Conservation (phyloP, 2,888 invertebrate genomes). For the Euphydryas editha region DNA sequence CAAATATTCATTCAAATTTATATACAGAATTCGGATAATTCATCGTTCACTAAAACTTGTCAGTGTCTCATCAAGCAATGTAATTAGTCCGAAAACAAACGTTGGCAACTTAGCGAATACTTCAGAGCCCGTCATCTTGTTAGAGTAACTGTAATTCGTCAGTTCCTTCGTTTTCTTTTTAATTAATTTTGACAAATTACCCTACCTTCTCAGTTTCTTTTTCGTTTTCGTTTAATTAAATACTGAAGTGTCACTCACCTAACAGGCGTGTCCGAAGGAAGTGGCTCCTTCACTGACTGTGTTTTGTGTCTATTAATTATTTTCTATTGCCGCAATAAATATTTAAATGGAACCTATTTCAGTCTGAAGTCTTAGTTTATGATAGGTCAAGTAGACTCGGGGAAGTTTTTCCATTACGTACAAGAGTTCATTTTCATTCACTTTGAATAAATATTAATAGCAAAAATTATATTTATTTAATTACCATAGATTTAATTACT, state of each 20-base stretch:
- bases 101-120: conserved; percentile 55
- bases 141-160: conserved; percentile 69
- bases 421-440: conserved; percentile 22
- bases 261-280: conserved; percentile 61
- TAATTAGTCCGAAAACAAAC: conserved; percentile 60
- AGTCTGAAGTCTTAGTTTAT: conserved; percentile 31
- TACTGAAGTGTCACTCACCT: conserved; percentile 77
- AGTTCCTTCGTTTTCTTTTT: conserved; percentile 77
- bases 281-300: conserved; percentile 50
- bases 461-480: neutral
- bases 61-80: conserved; percentile 38
- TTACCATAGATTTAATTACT: neutral
- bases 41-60: conserved; percentile 15
- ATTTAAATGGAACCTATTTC: conserved; percentile 40
- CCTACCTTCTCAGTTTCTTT: conserved; percentile 77
- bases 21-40: neutral
- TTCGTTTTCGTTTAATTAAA: conserved; percentile 80
- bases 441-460: neutral
- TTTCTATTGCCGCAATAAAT: conserved; percentile 44
- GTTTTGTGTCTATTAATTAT: conserved; percentile 67
- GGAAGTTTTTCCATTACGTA: conserved; percentile 37
- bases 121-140: conserved; percentile 63
- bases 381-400: conserved; percentile 33
- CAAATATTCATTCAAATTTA: neutral
- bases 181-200: conserved; percentile 84